These are phyloP conservation scores for Ips typographus DNA, from an alignment of 1,140 invertebrate species.

Conservation along the genomic window DNA sequence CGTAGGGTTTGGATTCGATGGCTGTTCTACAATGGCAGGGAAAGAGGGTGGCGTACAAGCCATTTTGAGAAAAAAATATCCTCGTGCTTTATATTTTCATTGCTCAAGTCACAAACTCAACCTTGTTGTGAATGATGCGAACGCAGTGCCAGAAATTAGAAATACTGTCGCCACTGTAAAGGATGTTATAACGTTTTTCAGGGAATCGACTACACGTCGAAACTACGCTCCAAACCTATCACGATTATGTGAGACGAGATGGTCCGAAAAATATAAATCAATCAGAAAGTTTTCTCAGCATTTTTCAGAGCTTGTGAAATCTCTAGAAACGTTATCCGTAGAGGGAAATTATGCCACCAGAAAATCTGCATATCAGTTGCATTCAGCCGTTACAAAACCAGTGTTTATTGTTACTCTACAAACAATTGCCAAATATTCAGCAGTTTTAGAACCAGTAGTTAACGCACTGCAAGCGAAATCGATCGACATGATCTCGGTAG, in stretches of 20 bases:
- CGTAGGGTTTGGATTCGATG: slow-evolving; percentile 40
- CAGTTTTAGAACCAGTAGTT: slow-evolving; percentile 28
- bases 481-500: slow-evolving; percentile 18
- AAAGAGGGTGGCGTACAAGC: slow-evolving; percentile 45
- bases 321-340: slow-evolving; percentile 27
- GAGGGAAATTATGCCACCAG: not conserved
- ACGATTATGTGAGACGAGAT: slow-evolving; percentile 29
- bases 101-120: slow-evolving; percentile 50
- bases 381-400: slow-evolving; percentile 13
- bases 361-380: slow-evolving; percentile 32
- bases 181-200: slow-evolving; percentile 15
- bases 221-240: slow-evolving; percentile 24
- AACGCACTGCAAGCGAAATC: slow-evolving; percentile 25
- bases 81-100: slow-evolving; percentile 49
- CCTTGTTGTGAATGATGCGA: slow-evolving; percentile 50
- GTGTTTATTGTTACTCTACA: too few relatives aligned
- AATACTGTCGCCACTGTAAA: slow-evolving; percentile 46
- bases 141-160: slow-evolving; percentile 44
- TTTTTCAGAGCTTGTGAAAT: slow-evolving; percentile 29
- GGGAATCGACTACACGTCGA: slow-evolving; percentile 23
- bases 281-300: slow-evolving; percentile 31
- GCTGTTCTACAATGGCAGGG: slow-evolving; percentile 47
- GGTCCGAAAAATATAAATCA: slow-evolving; percentile 36
- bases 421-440: not conserved
- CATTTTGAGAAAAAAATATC: slow-evolving; percentile 47